Conservation (phyloP, 2,113 vertebrate genomes). For the Acinonyx jubatus region DNA sequence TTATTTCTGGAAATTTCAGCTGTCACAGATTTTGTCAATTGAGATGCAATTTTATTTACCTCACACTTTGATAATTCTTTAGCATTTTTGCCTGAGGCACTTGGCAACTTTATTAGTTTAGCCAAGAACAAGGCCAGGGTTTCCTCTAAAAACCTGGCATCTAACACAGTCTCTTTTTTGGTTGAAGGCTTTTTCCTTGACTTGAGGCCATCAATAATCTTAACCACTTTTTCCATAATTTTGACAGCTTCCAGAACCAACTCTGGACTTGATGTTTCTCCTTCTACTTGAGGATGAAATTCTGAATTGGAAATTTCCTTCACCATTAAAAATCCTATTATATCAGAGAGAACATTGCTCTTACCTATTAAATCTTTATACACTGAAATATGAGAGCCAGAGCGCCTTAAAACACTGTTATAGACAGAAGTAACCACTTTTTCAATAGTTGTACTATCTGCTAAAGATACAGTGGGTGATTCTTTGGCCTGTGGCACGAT, state of each 20-base stretch:
- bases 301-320: slow-evolving; percentile 59
- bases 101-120: slow-evolving; percentile 34
- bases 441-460: slow-evolving; percentile 38
- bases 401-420: slow-evolving; percentile 44
- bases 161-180: not conserved
- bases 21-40: slow-evolving; percentile 55
- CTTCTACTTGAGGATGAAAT: slow-evolving; percentile 18
- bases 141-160: slow-evolving; percentile 59
- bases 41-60: slow-evolving; percentile 51
- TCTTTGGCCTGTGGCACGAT: not conserved
- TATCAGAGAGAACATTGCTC: slow-evolving; percentile 40
- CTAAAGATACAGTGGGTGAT: not conserved
- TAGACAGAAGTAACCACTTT: slow-evolving; percentile 50
- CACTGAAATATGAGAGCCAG: slow-evolving; percentile 36
- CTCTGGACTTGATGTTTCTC: not conserved
- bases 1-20: slow-evolving; percentile 62
- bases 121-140: slow-evolving; percentile 53
- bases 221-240: slow-evolving; percentile 66
- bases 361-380: slow-evolving; percentile 54
- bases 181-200: not conserved
- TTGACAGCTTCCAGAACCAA: slow-evolving; percentile 57
- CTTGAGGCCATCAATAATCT: slow-evolving; percentile 4
- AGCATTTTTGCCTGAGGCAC: not conserved
- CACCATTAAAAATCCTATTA: slow-evolving; percentile 61
- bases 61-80: slow-evolving; percentile 49